phyloP scores from a whole-genome alignment of 2,888 invertebrate genomes.

The Tanypteryx hageni region DNA sequence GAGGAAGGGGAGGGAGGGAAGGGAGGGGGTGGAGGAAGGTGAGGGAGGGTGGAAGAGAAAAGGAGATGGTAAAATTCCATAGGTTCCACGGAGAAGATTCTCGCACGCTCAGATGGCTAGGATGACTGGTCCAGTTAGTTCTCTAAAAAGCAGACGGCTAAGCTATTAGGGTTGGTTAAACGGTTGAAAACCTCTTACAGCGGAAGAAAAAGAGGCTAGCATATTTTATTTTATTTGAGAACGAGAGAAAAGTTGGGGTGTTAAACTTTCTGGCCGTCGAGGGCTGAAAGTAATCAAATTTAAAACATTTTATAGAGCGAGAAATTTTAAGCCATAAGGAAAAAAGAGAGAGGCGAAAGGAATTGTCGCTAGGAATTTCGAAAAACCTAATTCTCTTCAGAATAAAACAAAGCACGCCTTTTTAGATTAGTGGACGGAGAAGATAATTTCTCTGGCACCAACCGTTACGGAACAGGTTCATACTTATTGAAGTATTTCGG shows the following conservation, averaged over 20 bases:
- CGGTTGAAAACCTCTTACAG: slow-evolving; percentile 13
- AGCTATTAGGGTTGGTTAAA: slow-evolving; percentile 26
- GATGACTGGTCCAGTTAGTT: slow-evolving; percentile 22
- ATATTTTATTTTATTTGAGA: neutral
- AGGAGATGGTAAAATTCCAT: neutral
- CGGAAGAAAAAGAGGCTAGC: neutral
- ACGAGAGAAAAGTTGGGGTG: slow-evolving; percentile 7
- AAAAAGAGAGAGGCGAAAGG: neutral
- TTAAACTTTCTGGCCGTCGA: neutral
- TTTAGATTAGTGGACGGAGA: too few species aligned
- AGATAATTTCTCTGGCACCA: too few species aligned
- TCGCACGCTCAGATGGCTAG: slow-evolving; percentile 12
- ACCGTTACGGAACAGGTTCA: too few species aligned
- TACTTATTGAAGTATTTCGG: too few species aligned
- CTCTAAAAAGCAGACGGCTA: neutral
- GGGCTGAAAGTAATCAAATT: slow-evolving; percentile 33
- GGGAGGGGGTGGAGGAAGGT: neutral
- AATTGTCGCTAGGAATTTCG: slow-evolving; percentile 19
- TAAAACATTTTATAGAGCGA: slow-evolving; percentile 21
- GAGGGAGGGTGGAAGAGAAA: neutral
- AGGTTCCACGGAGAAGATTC: neutral
- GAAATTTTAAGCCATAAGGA: neutral
- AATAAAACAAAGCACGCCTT: too few species aligned
- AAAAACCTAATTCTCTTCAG: neutral
- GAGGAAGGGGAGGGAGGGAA: neutral